Base-by-base conservation (phyloP, 2,797 vertebrate species). In the Rhynchonycteris naso region DNA sequence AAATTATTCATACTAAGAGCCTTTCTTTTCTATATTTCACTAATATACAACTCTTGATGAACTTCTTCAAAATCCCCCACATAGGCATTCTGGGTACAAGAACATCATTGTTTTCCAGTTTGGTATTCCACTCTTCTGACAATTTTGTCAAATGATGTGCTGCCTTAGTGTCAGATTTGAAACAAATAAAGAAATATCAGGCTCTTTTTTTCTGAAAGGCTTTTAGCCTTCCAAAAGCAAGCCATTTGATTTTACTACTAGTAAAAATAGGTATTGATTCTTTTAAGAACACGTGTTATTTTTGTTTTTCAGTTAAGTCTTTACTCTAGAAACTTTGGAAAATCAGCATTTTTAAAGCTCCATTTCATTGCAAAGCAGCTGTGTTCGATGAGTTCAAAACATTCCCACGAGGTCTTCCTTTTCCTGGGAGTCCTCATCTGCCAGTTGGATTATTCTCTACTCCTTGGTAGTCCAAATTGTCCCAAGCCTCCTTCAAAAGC, bases 191-290 rank as follows among this genome's bases (percentile, higher is more conserved):
- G 68, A 35, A 91, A 66, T 35, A 75, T 52, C 6, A 47, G 1
- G 1, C 5, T 52, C 52, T 63, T 35, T 82, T 63, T 63, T 79
- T 56, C 30, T 33, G 21, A 24, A n/a, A 84, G 19, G 14, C 2
- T 87, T 88, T 78, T 68, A 85, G 75, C 28, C 47, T 83, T 89
- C 69, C 75, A 80, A 89, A 96, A 38, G 3, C 30, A 91, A 94
- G 33, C 8, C 35, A 28, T 90, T 92, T 78, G 35, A 59, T 68
- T 59, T 93, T 52, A 47, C 63, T 79, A 35, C 43, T 54, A 74
- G 24, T 30, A 52, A 82, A 90, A 58, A 82, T 9, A 10, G 4
- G 8, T 69, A 93, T 74, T 88, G 66, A 24, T 91, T 94, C 33
- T 83, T 93, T 91, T 52, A 84, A 95, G 88, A 91, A 86, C n/a